phyloP scores from a whole-genome alignment of 2,113 vertebrate genomes.

The Clarias magur region DNA sequence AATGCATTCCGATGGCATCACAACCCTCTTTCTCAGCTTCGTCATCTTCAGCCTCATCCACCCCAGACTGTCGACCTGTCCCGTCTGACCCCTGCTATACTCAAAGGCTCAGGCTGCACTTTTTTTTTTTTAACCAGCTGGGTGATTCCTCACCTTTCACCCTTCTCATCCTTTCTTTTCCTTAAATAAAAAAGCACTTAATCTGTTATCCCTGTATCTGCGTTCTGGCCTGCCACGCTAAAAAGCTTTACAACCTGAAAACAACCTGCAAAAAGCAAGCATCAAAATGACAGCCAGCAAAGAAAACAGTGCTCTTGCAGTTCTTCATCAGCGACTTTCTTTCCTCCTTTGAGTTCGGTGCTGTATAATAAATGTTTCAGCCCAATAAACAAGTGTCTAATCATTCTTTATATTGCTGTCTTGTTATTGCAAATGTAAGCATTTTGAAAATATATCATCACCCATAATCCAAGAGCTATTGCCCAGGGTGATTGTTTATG shows the following conservation, averaged over 20 bases:
- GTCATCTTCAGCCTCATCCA: too few species aligned
- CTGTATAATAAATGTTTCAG: background rate
- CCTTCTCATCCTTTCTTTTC: too few species aligned
- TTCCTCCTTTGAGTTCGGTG: background rate
- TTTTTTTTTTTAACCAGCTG: too few species aligned
- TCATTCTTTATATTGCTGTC: background rate
- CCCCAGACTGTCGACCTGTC: too few species aligned
- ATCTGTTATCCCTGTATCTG: too few species aligned
- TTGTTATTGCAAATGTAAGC: background rate
- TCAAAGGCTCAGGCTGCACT: too few species aligned
- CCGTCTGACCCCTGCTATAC: too few species aligned
- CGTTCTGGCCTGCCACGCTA: too few species aligned
- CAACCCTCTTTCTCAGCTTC: too few species aligned
- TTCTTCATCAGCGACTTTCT: background rate
- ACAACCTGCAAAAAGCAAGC: background rate
- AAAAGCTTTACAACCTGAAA: background rate
- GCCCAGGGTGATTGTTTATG: background rate
- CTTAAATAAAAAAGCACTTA: too few species aligned
- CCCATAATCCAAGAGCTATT: background rate
- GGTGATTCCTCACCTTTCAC: too few species aligned
- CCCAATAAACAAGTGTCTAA: background rate
- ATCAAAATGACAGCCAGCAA: background rate
- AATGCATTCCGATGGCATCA: too few species aligned
- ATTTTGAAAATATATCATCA: background rate
- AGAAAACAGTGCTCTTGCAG: background rate